These are phyloP conservation scores for Tyrophagus putrescentiae DNA, from an alignment of 1,140 invertebrate species.

Conservation along the genomic window DNA sequence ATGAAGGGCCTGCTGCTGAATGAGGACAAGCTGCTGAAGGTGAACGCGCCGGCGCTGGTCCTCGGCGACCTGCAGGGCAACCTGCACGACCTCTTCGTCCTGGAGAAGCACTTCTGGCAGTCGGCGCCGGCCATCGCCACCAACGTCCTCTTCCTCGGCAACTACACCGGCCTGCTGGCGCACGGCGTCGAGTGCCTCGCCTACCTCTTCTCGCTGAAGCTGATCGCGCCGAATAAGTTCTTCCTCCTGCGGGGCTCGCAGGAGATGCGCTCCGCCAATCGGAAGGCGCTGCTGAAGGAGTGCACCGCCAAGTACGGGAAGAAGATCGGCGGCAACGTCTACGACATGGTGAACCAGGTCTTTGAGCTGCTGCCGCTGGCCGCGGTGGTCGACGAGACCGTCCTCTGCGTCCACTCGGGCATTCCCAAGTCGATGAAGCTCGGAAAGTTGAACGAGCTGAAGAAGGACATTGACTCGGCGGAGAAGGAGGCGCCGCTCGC, in stretches of 20 bases:
- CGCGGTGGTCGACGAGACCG: slow-evolving; percentile 46
- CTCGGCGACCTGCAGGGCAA: slow-evolving; percentile 45
- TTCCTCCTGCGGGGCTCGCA: slow-evolving; percentile 47
- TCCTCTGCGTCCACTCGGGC: slow-evolving; percentile 53
- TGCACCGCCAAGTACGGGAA: slow-evolving; percentile 50
- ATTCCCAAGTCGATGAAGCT: slow-evolving; percentile 45
- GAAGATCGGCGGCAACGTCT: slow-evolving; percentile 43
- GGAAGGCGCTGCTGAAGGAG: slow-evolving; percentile 46
- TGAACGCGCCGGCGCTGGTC: slow-evolving; percentile 41
- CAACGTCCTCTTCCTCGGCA: slow-evolving; percentile 47
- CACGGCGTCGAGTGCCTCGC: slow-evolving; percentile 39
- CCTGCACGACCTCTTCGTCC: slow-evolving; percentile 42
- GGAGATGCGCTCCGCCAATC: slow-evolving; percentile 47
- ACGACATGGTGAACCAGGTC: slow-evolving; percentile 49
- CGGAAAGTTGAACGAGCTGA: slow-evolving; percentile 42
- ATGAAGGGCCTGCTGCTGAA: slow-evolving; percentile 27
- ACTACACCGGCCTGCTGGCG: slow-evolving; percentile 48
- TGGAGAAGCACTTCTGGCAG: slow-evolving; percentile 46
- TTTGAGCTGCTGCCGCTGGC: slow-evolving; percentile 55
- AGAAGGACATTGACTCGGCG: slow-evolving; percentile 47
- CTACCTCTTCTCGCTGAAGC: slow-evolving; percentile 50
- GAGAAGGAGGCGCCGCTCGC: slow-evolving; percentile 48
- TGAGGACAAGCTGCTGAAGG: slow-evolving; percentile 31
- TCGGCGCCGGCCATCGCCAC: slow-evolving; percentile 37
- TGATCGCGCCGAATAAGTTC: slow-evolving; percentile 45